A percentile compares a stretch with the other conserved stretches of the same genome.
phyloP scores from a whole-genome alignment of 2,113 vertebrate species.

The Oncorhynchus tshawytscha region DNA sequence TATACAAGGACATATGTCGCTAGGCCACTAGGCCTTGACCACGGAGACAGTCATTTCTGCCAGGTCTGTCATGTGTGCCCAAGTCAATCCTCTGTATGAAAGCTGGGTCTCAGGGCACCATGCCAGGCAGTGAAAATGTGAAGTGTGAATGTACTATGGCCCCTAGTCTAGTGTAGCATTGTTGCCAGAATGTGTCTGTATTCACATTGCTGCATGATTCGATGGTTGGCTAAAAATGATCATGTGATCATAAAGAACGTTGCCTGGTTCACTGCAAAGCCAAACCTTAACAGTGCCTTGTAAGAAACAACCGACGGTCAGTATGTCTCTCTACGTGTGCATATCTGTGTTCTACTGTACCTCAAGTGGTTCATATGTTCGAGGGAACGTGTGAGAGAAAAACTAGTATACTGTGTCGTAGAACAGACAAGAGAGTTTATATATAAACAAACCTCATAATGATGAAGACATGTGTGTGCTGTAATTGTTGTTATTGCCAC shows the following conservation, averaged over 20 bases:
- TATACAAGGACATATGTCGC: not conserved
- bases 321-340: not conserved
- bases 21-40: constrained; percentile 34
- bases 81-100: constrained; percentile 40
- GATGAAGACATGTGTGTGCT: constrained; percentile 75
- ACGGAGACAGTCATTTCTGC: constrained; percentile 41
- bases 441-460: constrained; percentile 37
- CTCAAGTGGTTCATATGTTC: not conserved
- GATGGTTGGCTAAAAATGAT: not conserved
- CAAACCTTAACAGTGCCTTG: not conserved
- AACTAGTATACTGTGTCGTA: not conserved
- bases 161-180: constrained; percentile 9
- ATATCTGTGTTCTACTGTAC: not conserved
- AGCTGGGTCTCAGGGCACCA: constrained; percentile 43
- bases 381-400: not conserved
- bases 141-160: constrained; percentile 45
- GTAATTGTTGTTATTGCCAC: constrained; percentile 80
- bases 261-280: not conserved
- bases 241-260: not conserved
- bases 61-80: constrained; percentile 32
- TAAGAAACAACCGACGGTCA: not conserved
- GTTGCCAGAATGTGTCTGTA: constrained; percentile 8
- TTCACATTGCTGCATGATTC: constrained; percentile 16
- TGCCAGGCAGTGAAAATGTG: constrained; percentile 52
- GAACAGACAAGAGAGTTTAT: too few relatives aligned